Evolutionary conservation across 1,140 invertebrate species (phyloP).

Genomic region (Protaetia brevitarsis): DNA sequence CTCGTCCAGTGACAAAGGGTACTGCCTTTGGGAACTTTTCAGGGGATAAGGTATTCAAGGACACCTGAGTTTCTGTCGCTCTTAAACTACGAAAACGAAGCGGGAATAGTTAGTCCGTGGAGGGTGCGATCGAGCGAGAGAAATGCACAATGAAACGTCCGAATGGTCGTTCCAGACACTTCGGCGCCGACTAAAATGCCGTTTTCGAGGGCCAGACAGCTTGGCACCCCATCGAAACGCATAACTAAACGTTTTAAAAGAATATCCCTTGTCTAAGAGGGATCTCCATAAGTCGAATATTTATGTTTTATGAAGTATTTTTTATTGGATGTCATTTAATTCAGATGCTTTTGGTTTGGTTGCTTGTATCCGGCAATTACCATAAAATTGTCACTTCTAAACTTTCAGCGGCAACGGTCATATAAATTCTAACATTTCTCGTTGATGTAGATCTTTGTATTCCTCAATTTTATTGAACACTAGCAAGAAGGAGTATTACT

Average conservation of each 20-base stretch:
- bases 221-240: neutral
- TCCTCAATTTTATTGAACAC: no score
- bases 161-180: neutral
- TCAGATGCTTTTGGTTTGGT: neutral
- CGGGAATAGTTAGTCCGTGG: neutral
- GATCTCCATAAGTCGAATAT: neutral
- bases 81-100: neutral
- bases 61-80: neutral
- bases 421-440: no score
- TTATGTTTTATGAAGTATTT: conserved; percentile 3
- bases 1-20: neutral
- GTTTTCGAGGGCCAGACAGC: neutral
- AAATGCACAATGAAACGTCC: conserved; percentile 3
- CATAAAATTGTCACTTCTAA: neutral
- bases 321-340: conserved; percentile 17
- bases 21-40: conserved; percentile 2
- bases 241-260: conserved; percentile 10
- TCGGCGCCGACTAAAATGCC: conserved; percentile 3
- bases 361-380: neutral
- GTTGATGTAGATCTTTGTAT: no score
- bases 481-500: no score
- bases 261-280: neutral
- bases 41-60: conserved; percentile 9
- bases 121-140: neutral
- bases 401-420: neutral